Base-by-base conservation (phyloP, 2,113 vertebrate genomes). In the Pycnonotus jocosus region DNA sequence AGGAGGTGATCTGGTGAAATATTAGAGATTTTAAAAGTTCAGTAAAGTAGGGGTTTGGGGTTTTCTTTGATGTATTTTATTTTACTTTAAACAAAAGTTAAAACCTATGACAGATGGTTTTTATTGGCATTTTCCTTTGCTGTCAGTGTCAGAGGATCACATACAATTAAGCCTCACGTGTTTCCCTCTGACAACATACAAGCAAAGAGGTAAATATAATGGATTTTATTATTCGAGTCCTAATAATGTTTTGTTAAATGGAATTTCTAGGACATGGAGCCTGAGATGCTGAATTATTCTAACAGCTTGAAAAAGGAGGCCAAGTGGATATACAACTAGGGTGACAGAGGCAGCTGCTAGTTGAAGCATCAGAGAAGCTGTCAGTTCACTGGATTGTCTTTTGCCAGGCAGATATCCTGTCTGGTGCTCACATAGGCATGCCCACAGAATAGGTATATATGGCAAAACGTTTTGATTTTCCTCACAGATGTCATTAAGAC, bases 1-100 rank as follows among this genome's bases (percentile, higher is more conserved):
- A 92, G 99, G 97, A 82, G 99, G 99, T 37, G 99, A 99, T 97
- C 99, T 99, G 83, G 30, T 33, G 81, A 92, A 81, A 86, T 8
- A 96, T 0, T 47, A 92, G 81, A 97, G 68, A 90, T 50, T 69
- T 33, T 33, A 51, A 12, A 51, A 47, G 12, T 44, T 89, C 61
- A 60, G 7, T 72, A 50, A 53, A 12, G 18, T 33, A 12, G 6
- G 5, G 16, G 1, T 15, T 44, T 1, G 1, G 35, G 16, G 1
- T 19, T 50, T 76, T 61, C 42, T 35, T 38, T 23, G 47, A 13
- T 33, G 10, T 14, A 11, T 22, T 92, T 69, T 80, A 38, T 45
- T 81, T 68, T 24, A 27, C 37, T 90, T 82, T 33, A 58, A 45
- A 68, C 11, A 62, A 14, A 84, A 81, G 47, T 56, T 4, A 86